Evolutionary conservation across 2,797 vertebrate genomes (phyloP).

Genomic region (Chiroxiphia lanceolata): DNA sequence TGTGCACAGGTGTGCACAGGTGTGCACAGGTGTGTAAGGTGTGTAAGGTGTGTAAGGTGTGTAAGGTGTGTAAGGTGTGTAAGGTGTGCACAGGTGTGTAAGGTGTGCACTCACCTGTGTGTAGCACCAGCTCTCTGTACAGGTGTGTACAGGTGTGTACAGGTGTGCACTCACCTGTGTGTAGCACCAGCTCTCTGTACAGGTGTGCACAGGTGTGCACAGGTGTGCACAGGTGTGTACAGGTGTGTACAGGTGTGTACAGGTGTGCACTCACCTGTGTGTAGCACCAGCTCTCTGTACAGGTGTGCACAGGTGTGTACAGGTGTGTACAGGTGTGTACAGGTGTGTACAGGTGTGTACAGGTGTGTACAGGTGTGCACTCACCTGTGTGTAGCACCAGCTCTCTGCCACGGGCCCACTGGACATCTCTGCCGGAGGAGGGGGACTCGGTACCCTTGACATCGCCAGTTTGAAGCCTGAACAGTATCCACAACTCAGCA

Average conservation of each 20-base stretch:
- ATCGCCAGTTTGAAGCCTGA: slow-evolving; percentile 86
- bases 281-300: too few species aligned
- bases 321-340: slow-evolving; percentile 69
- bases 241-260: too few species aligned
- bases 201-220: too few species aligned
- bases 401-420: slow-evolving; percentile 90
- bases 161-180: not conserved
- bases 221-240: too few species aligned
- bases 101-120: not conserved
- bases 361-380: slow-evolving; percentile 69
- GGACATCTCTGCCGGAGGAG: slow-evolving; percentile 89
- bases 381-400: slow-evolving; percentile 83
- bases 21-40: too few species aligned
- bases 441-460: slow-evolving; percentile 91
- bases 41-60: too few species aligned
- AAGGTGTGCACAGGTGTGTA: too few species aligned
- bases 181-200: not conserved
- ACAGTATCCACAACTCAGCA: slow-evolving; percentile 62
- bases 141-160: not conserved
- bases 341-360: not conserved
- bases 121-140: too few species aligned
- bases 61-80: too few species aligned
- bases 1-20: too few species aligned
- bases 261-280: too few species aligned
- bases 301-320: too few species aligned